These are phyloP conservation scores for Pseudoips prasinana DNA, from an alignment of 2,888 invertebrate species.

Conservation along the genomic window DNA sequence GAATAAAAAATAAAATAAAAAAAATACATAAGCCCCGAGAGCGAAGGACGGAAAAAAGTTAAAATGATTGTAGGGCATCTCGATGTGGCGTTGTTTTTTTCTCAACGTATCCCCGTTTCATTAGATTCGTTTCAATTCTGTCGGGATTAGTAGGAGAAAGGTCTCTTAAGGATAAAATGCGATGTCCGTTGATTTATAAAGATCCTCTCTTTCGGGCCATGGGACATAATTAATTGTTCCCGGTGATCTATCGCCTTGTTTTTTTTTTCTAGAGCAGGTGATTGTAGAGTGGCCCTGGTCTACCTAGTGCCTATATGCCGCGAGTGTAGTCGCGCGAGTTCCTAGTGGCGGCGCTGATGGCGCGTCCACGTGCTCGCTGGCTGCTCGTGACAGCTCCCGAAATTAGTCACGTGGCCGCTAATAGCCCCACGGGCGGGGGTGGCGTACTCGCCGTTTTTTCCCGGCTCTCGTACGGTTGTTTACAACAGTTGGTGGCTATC, in stretches of 20 bases:
- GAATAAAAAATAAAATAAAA: slow-evolving; percentile 74
- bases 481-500: slow-evolving; percentile 79
- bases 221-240: slow-evolving; percentile 68
- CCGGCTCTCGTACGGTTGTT: slow-evolving; percentile 66
- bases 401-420: slow-evolving; percentile 80
- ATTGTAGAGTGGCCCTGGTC: slow-evolving; percentile 18
- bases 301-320: slow-evolving; percentile 15
- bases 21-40: slow-evolving; percentile 58
- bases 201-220: slow-evolving; percentile 60
- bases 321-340: slow-evolving; percentile 18
- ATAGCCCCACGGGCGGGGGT: slow-evolving; percentile 69
- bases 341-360: slow-evolving; percentile 24
- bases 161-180: slow-evolving; percentile 72
- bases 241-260: slow-evolving; percentile 53
- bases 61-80: slow-evolving; percentile 77
- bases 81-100: slow-evolving; percentile 59
- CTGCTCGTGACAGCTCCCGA: slow-evolving; percentile 77
- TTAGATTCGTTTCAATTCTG: slow-evolving; percentile 79
- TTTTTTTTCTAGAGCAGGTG: slow-evolving; percentile 47
- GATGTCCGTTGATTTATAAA: slow-evolving; percentile 75
- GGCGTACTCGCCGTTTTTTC: slow-evolving; percentile 62
- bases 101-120: slow-evolving; percentile 68
- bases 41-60: slow-evolving; percentile 75
- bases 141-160: slow-evolving; percentile 76
- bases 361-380: slow-evolving; percentile 56